Base-by-base conservation (phyloP, 2,888 invertebrate species). In the Monochamus alternatus region DNA sequence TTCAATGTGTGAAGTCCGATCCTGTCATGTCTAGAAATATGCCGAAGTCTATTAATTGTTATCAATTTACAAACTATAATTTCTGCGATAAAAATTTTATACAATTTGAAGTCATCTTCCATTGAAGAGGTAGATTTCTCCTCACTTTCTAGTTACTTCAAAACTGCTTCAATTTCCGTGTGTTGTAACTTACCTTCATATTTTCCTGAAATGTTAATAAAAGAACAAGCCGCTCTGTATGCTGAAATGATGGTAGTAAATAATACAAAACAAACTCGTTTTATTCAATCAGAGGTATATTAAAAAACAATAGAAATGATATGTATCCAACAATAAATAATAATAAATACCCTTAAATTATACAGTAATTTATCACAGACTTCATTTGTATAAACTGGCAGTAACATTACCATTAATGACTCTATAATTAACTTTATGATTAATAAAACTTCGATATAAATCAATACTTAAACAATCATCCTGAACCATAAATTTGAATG, bases 331-430 rank as follows among this genome's bases (percentile, higher is more conserved):
- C 64, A 64, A 64, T 64, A 64, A 64, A 64, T 64, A 64, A 64
- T 7, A 64, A 64, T 64, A 64, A 63, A 47, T 64, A 64, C 31
- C 47, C 38, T 14, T 14, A 63, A 9, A 8, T 30, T 31, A 38
- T 14, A 30, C 44, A 58, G n/a, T 47, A 69, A 47, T 51, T 58
- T 69, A 69, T 69, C 69, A 69, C 69, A 69, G 69, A 59, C 60
- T 44, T 44, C 30, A 51, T 69, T 69, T 69, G 69, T 69, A 69
- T 43, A 44, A n/a, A 55, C 43, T 68, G 52, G 52, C 55, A 55
- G 14, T 66, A 14, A 55, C 22, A 55, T 22, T 64, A 64, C 22
- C 8, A 31, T 64, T 47, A 64, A 64, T 64, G 22, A 30, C 30
- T 64, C 22, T 44, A 55, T 55, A 55, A 55, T 55, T 55, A 55